Evolutionary conservation across 2,113 vertebrate genomes (phyloP), one percentile per base, ranked within the genome.

Genomic region (Grammomys dolichurus): DNA sequence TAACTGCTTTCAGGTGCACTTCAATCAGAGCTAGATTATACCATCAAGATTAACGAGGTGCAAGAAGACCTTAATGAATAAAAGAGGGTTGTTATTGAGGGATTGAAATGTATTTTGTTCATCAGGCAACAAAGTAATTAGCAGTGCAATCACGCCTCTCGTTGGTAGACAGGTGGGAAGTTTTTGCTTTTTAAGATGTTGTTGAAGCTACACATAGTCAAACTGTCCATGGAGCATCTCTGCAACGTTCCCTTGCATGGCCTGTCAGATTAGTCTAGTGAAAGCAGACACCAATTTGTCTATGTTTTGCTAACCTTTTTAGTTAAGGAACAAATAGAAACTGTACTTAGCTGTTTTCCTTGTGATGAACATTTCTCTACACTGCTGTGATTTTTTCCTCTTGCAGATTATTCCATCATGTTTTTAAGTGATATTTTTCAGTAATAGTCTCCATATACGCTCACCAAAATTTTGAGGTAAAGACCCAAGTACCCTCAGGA

Each of bases 1-100:
- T 95, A 95, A 97, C 96, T 90, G 77, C 87, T 75, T 87, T 97
- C 97, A 96, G 97, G 96, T 97, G 96, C 88, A 76, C 97, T 97
- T 93, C 97, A 97, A 87, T 98, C 96, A 96, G 96, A 75, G 65
- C 90, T 85, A 81, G 93, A 97, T 94, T 96, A 96, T 70, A 94
- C 67, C 92, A 95, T 97, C 95, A 96, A 96, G 90, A 96, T 96
- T 95, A 97, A 96, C 81, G 93, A 98, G 94, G 95, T 81, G 89
- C 90, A 75, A 43, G 60, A 90, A 95, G 87, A 80, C 80, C 78
- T 85, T 95, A 96, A 96, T 97, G 96, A 97, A 81, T 94, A 92
- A 94, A 93, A 58, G 87, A 95, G 93, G 75, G 80, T 56, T 90
- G 91, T 73, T 89, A 75, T 76, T 86, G 80, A 95, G 95, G 88